phyloP scores from a whole-genome alignment of 2,888 invertebrate species.

The Lepidocyrtoides sp. region DNA sequence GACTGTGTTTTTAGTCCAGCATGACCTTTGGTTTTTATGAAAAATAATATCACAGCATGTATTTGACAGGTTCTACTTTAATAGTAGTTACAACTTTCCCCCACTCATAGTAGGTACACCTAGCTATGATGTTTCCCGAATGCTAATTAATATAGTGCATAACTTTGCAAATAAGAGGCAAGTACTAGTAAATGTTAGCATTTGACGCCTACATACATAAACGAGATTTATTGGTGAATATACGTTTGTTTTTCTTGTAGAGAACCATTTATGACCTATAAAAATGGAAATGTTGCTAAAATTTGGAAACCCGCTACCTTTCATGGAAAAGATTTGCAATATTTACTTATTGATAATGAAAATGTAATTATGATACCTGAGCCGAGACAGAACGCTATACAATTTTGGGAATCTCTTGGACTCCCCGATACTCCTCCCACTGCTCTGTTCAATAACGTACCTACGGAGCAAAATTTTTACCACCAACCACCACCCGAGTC shows the following conservation, averaged over 20 bases:
- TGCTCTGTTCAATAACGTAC: background rate
- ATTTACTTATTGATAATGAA: conserved; percentile 68
- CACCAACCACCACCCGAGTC: background rate
- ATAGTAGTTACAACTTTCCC: conserved; percentile 45
- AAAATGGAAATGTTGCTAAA: conserved; percentile 53
- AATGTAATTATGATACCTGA: conserved; percentile 74
- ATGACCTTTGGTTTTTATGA: background rate
- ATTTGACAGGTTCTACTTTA: conserved; percentile 70
- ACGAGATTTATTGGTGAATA: background rate
- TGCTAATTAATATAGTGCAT: conserved; percentile 57
- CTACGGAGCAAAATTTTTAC: background rate
- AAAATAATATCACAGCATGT: too few species aligned
- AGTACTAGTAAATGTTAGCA: background rate
- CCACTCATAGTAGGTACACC: conserved; percentile 50
- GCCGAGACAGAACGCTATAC: conserved; percentile 55
- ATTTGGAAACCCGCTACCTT: conserved; percentile 67
- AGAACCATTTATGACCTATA: conserved; percentile 46
- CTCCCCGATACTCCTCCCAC: conserved; percentile 62
- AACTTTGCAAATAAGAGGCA: conserved; percentile 72
- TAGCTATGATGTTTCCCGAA: conserved; percentile 59
- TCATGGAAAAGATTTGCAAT: conserved; percentile 56
- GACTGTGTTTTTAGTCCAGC: too few species aligned
- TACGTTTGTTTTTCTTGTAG: conserved; percentile 5
- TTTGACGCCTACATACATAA: background rate
- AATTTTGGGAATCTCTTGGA: conserved; percentile 75